Base-by-base conservation (phyloP, 2,888 invertebrate genomes). In the Drosophila testacea region DNA sequence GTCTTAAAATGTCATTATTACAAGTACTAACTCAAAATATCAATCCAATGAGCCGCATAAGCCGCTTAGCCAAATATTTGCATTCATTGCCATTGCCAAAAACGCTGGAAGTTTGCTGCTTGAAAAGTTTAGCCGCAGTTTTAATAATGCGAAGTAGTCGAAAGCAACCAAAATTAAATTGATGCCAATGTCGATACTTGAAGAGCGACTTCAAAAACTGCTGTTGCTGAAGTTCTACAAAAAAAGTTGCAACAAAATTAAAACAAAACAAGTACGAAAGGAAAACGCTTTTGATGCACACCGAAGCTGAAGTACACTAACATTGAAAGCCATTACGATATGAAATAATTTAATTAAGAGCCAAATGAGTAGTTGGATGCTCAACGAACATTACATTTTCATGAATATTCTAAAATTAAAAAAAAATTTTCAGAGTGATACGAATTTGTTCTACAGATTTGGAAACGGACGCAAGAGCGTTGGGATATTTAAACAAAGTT, bases 11-110 rank as follows among this genome's bases (percentile, higher is more conserved):
- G 52, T 75, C 48, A 78, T 81, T 68, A 56, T 44, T 48, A 28
- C 42, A 32, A 48, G 5, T 34, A 66, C 66, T 79, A 83, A 83
- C 82, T 82, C 69, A 69, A 66, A 72, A 71, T 85, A 77, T 79
- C 72, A 84, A 82, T 65, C 70, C 79, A 85, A 88, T 83, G 85
- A 82, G 83, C 77, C 82, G 66, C 60, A 65, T 60, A 79, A 73
- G 64, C 73, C 68, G 68, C 77, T 70, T 77, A 66, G 48, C 60
- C 52, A 39, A 47, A 70, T 46, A 62, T 79, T 34, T 60, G 61
- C 60, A 59, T 70, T 69, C 68, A 73, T 55, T 67, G 64, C 68
- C 70, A 65, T 60, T 57, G 67, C 55, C 59, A 51, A 39, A 57
- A 64, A 57, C 47, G 4, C 60, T 60, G 42, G 3, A 76, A 77